Base-by-base conservation (phyloP, 2,797 vertebrate species). In the Tenualosa thibaudeaui region DNA sequence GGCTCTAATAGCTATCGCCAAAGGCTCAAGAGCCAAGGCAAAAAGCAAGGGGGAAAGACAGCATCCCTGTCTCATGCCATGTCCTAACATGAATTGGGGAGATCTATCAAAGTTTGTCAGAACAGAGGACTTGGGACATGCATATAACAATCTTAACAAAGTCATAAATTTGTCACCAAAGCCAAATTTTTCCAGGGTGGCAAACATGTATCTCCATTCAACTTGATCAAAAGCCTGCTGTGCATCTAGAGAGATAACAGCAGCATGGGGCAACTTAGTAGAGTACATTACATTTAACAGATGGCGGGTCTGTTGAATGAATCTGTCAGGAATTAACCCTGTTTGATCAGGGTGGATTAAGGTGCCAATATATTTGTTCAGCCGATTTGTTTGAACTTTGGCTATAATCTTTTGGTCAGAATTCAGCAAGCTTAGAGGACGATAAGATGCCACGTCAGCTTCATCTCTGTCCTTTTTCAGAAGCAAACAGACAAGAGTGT, bases 71-170 rank as follows among this genome's bases (percentile, higher is more conserved):
- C 65, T 68, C 9, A 46, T 84, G n/a, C 83, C 65, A 71, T 62
- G 62, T 13, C 24, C 43, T 1, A 84, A 46, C 13, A 53, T 12
- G 26, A 84, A 71, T 6, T 9, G 65, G n/a, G 83, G 17, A 1
- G 83, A 84, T n/a, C 65, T 84, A 31, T 84, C 53, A 84, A 13
- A 31, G 17, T 82, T 82, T 22, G 81, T 82, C 12, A 82, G 19
- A 31, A 84, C 17, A 15, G 83, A 75, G 40, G 83, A 68, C 10
- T 40, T 84, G 3, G 83, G 58, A 22, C 50, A 54, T 24, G 50
- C 43, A 75, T 84, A 84, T 54, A 84, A 31, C 83, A 84, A 75
- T 53, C 65, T 75, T 46, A 84, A 50, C 65, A 68, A n/a, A 24
- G 13, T 71, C 43, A 68, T 75, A 75, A 84, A 84, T n/a, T 2